Conservation (phyloP, 2,888 invertebrate genomes). For the Nasonovia ribisnigri region DNA sequence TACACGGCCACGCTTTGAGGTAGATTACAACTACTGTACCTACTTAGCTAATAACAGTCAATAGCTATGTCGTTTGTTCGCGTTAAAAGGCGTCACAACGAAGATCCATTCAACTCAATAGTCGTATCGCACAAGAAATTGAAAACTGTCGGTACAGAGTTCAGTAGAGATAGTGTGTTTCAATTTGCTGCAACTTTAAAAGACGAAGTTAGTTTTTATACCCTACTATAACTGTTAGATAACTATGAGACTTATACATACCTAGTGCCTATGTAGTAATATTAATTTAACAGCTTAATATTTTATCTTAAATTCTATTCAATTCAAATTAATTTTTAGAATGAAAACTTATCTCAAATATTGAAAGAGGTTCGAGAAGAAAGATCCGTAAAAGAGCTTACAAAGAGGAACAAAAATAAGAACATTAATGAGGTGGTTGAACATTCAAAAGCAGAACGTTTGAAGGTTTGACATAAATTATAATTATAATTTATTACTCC, state of each 20-base stretch:
- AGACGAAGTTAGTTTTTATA: conserved; percentile 60
- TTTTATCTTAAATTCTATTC: not conserved
- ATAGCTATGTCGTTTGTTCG: conserved; percentile 67
- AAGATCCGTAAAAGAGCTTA: conserved; percentile 52
- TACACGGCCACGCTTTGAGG: too few species aligned
- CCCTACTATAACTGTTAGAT: not conserved
- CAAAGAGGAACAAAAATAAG: conserved; percentile 47
- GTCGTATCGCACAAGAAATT: conserved; percentile 67
- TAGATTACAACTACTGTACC: not conserved
- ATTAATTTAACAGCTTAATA: not conserved
- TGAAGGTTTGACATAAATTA: conserved; percentile 40
- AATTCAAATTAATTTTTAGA: conserved; percentile 40
- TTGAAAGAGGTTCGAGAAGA: conserved; percentile 44
- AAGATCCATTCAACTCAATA: conserved; percentile 68
- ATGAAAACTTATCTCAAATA: conserved; percentile 60
- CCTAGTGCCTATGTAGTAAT: not conserved
- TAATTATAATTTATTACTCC: not conserved
- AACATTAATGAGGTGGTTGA: conserved; percentile 24
- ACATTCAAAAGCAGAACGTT: conserved; percentile 59
- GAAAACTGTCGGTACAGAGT: conserved; percentile 66
- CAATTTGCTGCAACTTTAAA: conserved; percentile 68
- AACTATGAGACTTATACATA: not conserved
- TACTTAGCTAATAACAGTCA: not conserved
- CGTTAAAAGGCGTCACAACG: conserved; percentile 67
- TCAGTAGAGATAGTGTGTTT: conserved; percentile 66